These are phyloP conservation scores for Hypanus sabinus DNA, from an alignment of 2,113 vertebrate species.

Conservation along the genomic window DNA sequence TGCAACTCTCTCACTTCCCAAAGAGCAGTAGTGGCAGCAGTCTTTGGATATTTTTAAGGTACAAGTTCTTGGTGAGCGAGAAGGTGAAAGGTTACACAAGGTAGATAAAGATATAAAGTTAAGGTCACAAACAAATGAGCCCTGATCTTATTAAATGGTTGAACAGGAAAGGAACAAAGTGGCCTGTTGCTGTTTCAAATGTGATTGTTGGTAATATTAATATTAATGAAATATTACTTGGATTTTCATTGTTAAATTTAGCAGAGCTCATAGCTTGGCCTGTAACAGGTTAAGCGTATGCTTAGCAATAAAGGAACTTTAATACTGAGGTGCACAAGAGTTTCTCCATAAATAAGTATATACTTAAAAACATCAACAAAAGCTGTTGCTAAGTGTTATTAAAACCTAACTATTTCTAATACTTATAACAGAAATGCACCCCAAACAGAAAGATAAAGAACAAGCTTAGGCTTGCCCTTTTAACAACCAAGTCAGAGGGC, in stretches of 20 bases:
- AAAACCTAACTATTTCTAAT: conserved; percentile 24
- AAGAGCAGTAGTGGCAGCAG: too few species aligned
- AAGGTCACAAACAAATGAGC: too few species aligned
- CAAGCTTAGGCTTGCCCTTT: conserved; percentile 10
- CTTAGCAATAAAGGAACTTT: background rate
- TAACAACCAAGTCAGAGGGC: conserved; percentile 1
- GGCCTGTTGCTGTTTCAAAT: too few species aligned
- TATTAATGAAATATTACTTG: background rate
- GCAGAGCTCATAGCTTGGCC: background rate
- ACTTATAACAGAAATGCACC: background rate
- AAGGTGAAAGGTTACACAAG: too few species aligned
- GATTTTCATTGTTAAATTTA: background rate
- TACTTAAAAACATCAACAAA: conserved; percentile 6
- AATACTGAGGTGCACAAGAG: background rate
- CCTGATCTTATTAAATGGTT: too few species aligned
- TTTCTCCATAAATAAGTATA: background rate
- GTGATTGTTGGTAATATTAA: too few species aligned
- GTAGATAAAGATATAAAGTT: too few species aligned
- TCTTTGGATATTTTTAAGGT: too few species aligned
- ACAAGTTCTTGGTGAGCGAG: too few species aligned
- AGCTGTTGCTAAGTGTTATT: conserved; percentile 25
- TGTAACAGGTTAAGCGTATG: background rate
- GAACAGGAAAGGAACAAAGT: too few species aligned
- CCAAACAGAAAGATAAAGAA: conserved; percentile 4
- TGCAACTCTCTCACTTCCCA: too few species aligned